Percentiles rank a stretch among this genome's conserved stretches.
Evolutionary conservation across 2,888 invertebrate genomes (phyloP).

Genomic region (Patella depressa): DNA sequence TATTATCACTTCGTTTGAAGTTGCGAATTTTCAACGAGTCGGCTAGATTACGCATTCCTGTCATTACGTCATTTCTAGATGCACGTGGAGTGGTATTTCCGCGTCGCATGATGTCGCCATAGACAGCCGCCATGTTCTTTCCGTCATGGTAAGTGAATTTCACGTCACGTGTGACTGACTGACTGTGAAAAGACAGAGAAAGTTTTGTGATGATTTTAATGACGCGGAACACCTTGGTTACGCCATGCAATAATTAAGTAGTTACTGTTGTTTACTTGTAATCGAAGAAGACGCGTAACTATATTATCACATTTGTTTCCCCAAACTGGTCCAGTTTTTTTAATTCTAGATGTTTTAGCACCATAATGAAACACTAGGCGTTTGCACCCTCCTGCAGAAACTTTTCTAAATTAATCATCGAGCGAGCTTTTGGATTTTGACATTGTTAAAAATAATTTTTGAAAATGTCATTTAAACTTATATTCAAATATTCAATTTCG

Average conservation of each 20-base stretch:
- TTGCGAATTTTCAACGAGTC: background rate
- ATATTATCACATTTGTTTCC: background rate
- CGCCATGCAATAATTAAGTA: background rate
- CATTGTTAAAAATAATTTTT: too few relatives aligned
- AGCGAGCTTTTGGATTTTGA: too few relatives aligned
- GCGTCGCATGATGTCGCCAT: background rate
- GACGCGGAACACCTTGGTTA: background rate
- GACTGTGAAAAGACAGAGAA: background rate
- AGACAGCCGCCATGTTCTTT: slow-evolving; percentile 1
- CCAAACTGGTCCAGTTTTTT: background rate
- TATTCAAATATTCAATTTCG: too few relatives aligned
- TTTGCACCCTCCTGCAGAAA: too few relatives aligned
- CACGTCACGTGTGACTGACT: background rate
- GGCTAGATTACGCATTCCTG: background rate
- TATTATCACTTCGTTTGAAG: background rate
- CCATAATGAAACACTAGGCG: too few relatives aligned
- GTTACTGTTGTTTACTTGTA: background rate
- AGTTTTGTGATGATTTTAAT: background rate
- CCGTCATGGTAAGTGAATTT: background rate
- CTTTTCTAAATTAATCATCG: too few relatives aligned
- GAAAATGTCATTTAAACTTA: too few relatives aligned
- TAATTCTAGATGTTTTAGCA: background rate
- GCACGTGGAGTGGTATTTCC: slow-evolving; percentile 10
- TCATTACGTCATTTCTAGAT: background rate
- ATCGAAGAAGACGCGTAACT: background rate